Conservation (phyloP, 2,797 vertebrate genomes). For the Cuculus canorus region DNA sequence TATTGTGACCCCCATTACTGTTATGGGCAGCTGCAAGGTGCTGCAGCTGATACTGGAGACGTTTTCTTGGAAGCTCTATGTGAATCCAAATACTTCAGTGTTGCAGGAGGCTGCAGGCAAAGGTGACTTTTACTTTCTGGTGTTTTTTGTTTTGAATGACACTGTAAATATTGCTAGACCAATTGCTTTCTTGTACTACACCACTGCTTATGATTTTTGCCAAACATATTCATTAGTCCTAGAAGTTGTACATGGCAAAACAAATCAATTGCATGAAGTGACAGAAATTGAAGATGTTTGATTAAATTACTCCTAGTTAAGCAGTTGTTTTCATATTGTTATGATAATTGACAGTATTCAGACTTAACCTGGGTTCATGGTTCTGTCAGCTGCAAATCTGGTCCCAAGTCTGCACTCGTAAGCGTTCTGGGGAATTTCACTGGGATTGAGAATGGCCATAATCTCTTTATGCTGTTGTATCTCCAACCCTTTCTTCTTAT, state of each 20-base stretch:
- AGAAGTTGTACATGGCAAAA: neutral
- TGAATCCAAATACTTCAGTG: neutral
- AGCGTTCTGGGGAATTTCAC: slow-evolving; percentile 6
- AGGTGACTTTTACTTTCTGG: neutral
- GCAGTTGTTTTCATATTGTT: slow-evolving; percentile 23
- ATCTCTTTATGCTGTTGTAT: neutral
- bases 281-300: slow-evolving; percentile 2
- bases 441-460: neutral
- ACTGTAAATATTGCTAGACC: neutral
- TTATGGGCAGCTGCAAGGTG: neutral
- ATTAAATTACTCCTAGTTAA: slow-evolving; percentile 29
- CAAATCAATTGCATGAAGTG: neutral
- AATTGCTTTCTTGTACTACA: neutral
- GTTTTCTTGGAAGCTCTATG: neutral
- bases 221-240: neutral
- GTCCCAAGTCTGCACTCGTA: neutral
- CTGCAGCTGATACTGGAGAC: neutral
- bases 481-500: slow-evolving; percentile 12
- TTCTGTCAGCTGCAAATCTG: slow-evolving; percentile 19
- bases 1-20: neutral
- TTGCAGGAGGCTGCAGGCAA: neutral
- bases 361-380: slow-evolving; percentile 11
- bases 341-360: slow-evolving; percentile 34
- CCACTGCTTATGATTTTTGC: neutral
- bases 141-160: neutral